These are phyloP conservation scores for Sebastes oblongus DNA, from an alignment of 2,797 vertebrate genomes.

Conservation along the genomic window DNA sequence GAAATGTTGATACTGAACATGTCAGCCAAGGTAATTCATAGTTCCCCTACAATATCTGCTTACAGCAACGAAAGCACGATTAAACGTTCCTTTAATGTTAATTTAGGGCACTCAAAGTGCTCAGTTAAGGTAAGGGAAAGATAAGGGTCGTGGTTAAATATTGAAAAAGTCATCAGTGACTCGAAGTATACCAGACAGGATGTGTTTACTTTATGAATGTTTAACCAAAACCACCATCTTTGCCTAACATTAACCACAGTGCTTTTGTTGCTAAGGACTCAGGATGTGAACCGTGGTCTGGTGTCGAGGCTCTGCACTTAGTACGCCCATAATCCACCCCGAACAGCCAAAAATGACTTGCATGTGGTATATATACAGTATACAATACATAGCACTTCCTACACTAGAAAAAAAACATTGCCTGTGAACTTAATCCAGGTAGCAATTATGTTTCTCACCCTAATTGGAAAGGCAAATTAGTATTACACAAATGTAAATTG, in stretches of 20 bases:
- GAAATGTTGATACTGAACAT: not conserved
- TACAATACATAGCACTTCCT: too few relatives aligned
- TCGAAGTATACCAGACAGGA: not conserved
- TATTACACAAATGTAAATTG: not conserved
- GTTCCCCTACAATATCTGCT: not conserved
- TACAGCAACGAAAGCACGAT: not conserved
- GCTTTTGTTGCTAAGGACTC: not conserved
- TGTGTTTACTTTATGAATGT: not conserved
- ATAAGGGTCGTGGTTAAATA: not conserved
- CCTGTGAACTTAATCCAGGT: not conserved
- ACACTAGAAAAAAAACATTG: not conserved
- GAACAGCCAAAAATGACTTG: not conserved
- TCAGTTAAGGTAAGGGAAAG: not conserved
- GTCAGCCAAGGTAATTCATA: not conserved
- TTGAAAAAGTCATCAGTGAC: not conserved
- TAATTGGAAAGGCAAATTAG: not conserved
- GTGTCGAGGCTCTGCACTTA: not conserved
- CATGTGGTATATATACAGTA: not conserved
- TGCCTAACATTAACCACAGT: not conserved
- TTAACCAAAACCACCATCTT: not conserved
- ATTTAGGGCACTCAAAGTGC: not conserved
- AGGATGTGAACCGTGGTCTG: not conserved
- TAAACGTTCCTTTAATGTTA: not conserved
- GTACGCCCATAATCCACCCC: not conserved
- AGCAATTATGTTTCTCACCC: not conserved